Percentiles rank a stretch among this genome's conserved stretches.
phyloP scores from a whole-genome alignment of 2,888 invertebrate species.

The Trilocha varians region DNA sequence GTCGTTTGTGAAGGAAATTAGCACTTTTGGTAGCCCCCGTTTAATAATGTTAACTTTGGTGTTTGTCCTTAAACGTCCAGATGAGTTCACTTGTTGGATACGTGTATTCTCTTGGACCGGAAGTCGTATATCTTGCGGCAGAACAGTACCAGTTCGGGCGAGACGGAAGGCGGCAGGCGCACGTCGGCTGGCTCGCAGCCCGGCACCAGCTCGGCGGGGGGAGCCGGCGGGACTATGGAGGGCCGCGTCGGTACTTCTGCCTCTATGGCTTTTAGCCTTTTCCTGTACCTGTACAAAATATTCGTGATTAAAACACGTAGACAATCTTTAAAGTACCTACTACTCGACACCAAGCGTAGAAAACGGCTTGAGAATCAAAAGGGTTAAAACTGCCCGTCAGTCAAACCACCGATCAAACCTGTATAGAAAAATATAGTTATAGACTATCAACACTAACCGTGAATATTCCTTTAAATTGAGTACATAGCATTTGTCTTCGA shows the following conservation, averaged over 20 bases:
- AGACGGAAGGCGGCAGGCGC: slow-evolving; percentile 76
- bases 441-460: slow-evolving; percentile 84
- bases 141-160: slow-evolving; percentile 91
- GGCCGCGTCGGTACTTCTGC: slow-evolving; percentile 80
- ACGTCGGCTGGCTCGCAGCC: slow-evolving; percentile 61
- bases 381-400: no score
- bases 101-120: slow-evolving; percentile 83
- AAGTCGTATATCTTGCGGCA: slow-evolving; percentile 96
- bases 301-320: no score
- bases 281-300: slow-evolving; percentile 86
- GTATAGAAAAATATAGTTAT: no score
- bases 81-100: slow-evolving; percentile 54
- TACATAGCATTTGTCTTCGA: slow-evolving; percentile 98
- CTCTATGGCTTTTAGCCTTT: slow-evolving; percentile 83
- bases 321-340: no score
- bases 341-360: no score
- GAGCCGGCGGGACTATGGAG: slow-evolving; percentile 82
- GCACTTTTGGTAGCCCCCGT: background rate
- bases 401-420: no score
- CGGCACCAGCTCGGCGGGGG: slow-evolving; percentile 74
- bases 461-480: slow-evolving; percentile 97
- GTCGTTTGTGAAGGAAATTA: no score
- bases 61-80: slow-evolving; percentile 21
- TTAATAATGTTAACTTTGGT: slow-evolving; percentile 32
- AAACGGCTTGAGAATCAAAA: no score